Conservation (phyloP, 2,113 vertebrate species). For the Mesoclemmys tuberculata region DNA sequence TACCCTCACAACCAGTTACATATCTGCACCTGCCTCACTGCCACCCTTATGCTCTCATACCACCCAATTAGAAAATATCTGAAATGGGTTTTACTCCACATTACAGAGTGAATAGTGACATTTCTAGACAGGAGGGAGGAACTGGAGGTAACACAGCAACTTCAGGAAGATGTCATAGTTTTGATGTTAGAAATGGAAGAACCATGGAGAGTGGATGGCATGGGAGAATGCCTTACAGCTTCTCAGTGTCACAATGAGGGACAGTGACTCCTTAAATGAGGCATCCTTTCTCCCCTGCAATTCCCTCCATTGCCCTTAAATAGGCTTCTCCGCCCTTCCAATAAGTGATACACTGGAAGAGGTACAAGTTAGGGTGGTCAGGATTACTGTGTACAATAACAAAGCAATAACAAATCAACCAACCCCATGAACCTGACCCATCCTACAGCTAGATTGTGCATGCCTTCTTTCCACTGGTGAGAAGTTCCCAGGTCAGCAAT, state of each 20-base stretch:
- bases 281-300: background rate
- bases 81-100: background rate
- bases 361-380: too few relatives aligned
- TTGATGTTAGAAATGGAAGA: background rate
- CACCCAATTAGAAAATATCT: background rate
- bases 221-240: background rate
- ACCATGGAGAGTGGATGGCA: background rate
- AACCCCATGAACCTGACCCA: background rate
- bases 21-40: background rate
- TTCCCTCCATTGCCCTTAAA: background rate
- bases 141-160: background rate
- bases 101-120: background rate
- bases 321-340: background rate
- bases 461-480: background rate
- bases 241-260: background rate
- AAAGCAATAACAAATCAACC: background rate
- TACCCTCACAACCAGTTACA: background rate
- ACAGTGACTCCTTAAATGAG: background rate
- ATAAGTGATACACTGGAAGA: too few relatives aligned
- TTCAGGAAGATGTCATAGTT: background rate
- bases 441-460: background rate
- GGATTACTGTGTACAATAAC: background rate
- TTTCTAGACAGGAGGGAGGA: background rate
- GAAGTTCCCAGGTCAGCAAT: background rate
- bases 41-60: background rate